Evolutionary conservation across 2,113 vertebrate species (phyloP).

Genomic region (Diphyllodes magnificus): DNA sequence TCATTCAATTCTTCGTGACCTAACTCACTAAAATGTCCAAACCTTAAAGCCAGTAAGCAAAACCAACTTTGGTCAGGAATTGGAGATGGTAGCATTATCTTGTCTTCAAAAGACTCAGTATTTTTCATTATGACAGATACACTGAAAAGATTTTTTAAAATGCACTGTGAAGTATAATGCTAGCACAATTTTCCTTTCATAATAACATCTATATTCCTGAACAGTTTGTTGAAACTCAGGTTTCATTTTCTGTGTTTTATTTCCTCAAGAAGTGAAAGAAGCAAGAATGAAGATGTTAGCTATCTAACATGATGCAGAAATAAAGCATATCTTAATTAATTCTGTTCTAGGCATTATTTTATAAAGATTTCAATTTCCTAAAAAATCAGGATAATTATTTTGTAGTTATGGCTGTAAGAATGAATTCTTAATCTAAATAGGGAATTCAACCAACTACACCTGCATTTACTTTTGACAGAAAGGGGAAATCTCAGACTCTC

Average conservation of each 20-base stretch:
- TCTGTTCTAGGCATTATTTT: not conserved
- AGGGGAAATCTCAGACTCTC: not conserved
- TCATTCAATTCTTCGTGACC: not conserved
- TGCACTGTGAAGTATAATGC: not conserved
- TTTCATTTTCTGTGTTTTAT: not conserved
- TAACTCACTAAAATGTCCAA: not conserved
- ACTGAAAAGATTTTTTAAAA: not conserved
- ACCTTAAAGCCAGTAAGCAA: not conserved
- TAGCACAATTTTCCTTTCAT: not conserved
- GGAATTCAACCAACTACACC: not conserved
- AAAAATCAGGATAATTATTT: not conserved
- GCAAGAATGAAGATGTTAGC: not conserved
- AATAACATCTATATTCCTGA: not conserved
- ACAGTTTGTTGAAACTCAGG: not conserved
- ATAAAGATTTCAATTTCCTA: not conserved
- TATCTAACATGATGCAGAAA: not conserved
- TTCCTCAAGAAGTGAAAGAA: not conserved
- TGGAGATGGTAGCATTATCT: not conserved
- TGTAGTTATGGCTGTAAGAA: not conserved
- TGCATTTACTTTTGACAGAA: not conserved
- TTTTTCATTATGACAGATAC: not conserved
- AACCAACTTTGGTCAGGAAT: not conserved
- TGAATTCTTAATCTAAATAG: not conserved
- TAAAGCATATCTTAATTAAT: not conserved
- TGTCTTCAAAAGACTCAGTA: not conserved